Evolutionary conservation across 2,113 vertebrate species (phyloP), one percentile per base, ranked within the genome.

Genomic region (Amphiprion ocellaris): DNA sequence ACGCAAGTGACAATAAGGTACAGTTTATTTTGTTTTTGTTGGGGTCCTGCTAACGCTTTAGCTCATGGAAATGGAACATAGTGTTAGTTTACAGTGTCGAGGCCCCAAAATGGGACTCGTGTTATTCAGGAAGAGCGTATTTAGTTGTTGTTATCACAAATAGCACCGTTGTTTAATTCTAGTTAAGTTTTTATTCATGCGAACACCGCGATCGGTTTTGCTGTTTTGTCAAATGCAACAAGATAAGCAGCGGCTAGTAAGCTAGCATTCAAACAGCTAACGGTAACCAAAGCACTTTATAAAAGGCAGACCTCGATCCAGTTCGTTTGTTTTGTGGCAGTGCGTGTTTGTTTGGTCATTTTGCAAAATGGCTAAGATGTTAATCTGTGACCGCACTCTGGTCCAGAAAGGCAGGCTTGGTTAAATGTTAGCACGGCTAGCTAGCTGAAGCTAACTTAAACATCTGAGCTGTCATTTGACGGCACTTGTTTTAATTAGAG

Each of bases 1-100:
- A 95, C 82, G 72, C 88, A 41, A 79, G 88, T 87, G 94, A 95
- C 88, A 93, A 88, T 59, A 95, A 95, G 94, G 95, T 95, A 90
- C 19, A 44, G n/a, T 82, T 60, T 30, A 44, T 77, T 76, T 41
- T 4, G 10, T 24, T 0, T 71, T 54, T 73, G 23, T 74, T 50
- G 17, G 37, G 26, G 30, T 66, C 3, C 17, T 30, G 74, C 67
- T 86, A 69, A 59, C 65, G 60, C 47, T 54, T 63, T 73, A 85
- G 76, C 71, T 26, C 16, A 5, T 68, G 21, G n/a, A 68, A 49
- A 46, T 10, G 4, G 49, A 1, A 4, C 2, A 23, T 24, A 54
- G 5, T 59, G 55, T 67, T 53, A 52, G 39, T 73, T 68, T 55
- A 19, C 24, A 9, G 10, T 14, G 16, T 17, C 39, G 10, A 77